Conservation (phyloP, 2,797 vertebrate species). For the Bovichtus variegatus region DNA sequence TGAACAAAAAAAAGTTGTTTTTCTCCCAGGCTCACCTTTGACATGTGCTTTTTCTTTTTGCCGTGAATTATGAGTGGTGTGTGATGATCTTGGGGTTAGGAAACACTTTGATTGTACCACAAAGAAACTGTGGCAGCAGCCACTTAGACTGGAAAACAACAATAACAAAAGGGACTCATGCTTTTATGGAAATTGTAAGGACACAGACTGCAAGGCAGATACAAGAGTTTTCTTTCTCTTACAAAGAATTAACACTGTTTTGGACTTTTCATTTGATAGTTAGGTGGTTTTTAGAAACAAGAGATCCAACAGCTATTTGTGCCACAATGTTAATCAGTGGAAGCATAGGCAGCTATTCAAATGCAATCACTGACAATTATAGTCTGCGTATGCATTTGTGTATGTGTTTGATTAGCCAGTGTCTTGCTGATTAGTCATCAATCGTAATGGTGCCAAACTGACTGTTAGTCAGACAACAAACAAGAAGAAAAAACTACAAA, state of each 20-base stretch:
- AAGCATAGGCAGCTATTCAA: conserved; percentile 53
- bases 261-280: conserved; percentile 10
- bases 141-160: conserved; percentile 32
- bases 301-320: conserved; percentile 38
- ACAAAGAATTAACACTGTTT: neutral
- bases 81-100: conserved; percentile 35
- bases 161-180: conserved; percentile 1
- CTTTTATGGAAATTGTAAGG: conserved; percentile 14
- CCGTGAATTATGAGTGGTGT: conserved; percentile 29
- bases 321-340: conserved; percentile 52
- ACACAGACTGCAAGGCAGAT: neutral
- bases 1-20: conserved; percentile 22
- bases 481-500: conserved; percentile 13
- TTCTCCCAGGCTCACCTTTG: conserved; percentile 34
- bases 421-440: conserved; percentile 58
- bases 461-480: conserved; percentile 48
- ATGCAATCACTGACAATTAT: conserved; percentile 62
- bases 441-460: conserved; percentile 43
- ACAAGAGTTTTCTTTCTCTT: neutral
- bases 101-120: conserved; percentile 40
- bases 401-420: conserved; percentile 49
- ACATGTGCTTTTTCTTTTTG: conserved; percentile 20
- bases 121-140: conserved; percentile 26
- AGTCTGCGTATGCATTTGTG: conserved; percentile 10
- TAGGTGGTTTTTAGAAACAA: conserved; percentile 31